Base-by-base conservation (phyloP, 2,113 vertebrate genomes). In the Todiramphus chloris region DNA sequence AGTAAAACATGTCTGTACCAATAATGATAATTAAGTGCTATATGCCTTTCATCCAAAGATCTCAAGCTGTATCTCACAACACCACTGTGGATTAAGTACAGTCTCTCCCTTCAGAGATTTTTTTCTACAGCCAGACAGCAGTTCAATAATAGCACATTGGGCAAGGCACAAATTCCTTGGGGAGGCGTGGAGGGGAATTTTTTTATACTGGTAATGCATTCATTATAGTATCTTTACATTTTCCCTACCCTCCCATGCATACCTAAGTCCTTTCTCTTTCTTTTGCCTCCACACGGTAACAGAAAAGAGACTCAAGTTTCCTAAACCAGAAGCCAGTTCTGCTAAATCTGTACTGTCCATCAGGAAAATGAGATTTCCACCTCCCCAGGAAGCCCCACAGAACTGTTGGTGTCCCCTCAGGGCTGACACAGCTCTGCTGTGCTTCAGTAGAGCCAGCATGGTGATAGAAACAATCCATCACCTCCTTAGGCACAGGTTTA, bases 11-110 rank as follows among this genome's bases (percentile, higher is more conserved):
- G 79, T 78, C 79, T 70, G 90, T 88, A 91, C 72, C 63, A 96
- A 86, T 93, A 94, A 93, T 39, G 33, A 86, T 93, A 97, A 97
- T 94, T 90, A 93, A 94, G 72, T 86, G 89, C 68, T 94, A 86
- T 35, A 59, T 59, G 82, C 28, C 90, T 94, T 95, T 97, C 88
- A 95, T 94, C 85, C 90, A 86, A 75, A 46, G 75, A 86, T 83
- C 41, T 86, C 79, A 77, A 94, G 64, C 33, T 95, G 77, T 33
- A 89, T 72, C 50, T 91, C 84, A 86, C 35, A 80, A 72, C 43
- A 89, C 15, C 84, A 69, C 66, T 55, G 41, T 2, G 2, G 96
- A 74, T 80, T 67, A 83, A 81, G 58, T 72, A 85, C 1, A 2
- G 28, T 67, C 76, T 94, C 46, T 80, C 41, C n/a, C 70, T 88